Percentiles rank a stretch among this genome's conserved stretches.
phyloP scores from a whole-genome alignment of 2,797 vertebrate species.

The Oreortyx pictus region DNA sequence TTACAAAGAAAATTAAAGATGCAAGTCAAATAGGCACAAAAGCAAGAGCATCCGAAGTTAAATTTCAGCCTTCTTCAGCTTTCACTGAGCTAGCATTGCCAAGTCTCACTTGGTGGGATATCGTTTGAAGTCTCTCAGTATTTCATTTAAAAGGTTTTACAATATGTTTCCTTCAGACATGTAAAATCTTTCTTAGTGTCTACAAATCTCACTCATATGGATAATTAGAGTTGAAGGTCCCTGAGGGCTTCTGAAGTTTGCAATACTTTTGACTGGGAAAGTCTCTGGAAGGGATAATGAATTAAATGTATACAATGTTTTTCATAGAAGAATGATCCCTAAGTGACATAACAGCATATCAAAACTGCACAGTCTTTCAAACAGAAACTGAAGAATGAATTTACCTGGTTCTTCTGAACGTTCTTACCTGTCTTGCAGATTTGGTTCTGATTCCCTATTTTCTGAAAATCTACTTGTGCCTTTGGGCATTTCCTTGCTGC shows the following conservation, averaged over 20 bases:
- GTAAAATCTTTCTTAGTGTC: not conserved
- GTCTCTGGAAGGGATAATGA: not conserved
- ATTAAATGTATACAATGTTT: not conserved
- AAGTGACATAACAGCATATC: not conserved
- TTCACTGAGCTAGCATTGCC: not conserved
- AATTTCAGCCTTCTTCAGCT: constrained; percentile 1
- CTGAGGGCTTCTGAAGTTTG: not conserved
- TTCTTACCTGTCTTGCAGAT: not conserved
- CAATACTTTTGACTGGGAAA: constrained; percentile 4
- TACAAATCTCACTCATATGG: constrained; percentile 11
- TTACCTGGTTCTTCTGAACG: not conserved
- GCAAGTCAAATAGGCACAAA: not conserved
- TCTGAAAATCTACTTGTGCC: not conserved
- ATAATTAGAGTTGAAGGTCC: not conserved
- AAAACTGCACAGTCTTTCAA: not conserved
- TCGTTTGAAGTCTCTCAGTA: constrained; percentile 6
- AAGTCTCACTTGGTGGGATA: not conserved
- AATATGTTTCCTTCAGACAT: constrained; percentile 2
- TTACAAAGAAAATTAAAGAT: not conserved
- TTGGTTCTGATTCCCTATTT: not conserved
- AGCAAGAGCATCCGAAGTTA: not conserved
- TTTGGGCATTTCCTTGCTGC: not conserved
- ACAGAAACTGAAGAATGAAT: not conserved
- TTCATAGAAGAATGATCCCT: not conserved
- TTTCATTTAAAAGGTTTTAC: constrained; percentile 2